phyloP scores from a whole-genome alignment of 2,113 vertebrate species.

The Grallaria varia region DNA sequence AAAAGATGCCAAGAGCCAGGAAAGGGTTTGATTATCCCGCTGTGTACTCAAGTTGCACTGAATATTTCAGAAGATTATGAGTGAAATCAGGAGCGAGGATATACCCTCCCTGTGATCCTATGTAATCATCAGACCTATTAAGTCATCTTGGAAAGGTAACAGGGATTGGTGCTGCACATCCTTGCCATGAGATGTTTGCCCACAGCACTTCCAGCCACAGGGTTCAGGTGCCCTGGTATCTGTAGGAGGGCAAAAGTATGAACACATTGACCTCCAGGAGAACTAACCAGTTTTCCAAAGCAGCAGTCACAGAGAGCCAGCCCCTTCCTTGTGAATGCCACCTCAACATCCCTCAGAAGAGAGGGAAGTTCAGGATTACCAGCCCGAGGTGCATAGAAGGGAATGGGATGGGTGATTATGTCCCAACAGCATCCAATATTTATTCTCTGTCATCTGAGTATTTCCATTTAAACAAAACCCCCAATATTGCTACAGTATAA shows the following conservation, averaged over 20 bases:
- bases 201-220: neutral
- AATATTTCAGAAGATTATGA: neutral
- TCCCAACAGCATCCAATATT: neutral
- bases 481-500: neutral
- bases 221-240: neutral
- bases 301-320: neutral
- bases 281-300: neutral
- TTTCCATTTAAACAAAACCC: neutral
- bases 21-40: accelerated
- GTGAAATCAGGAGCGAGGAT: neutral
- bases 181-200: neutral
- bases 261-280: neutral
- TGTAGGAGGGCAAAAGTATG: neutral
- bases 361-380: neutral
- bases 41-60: neutral
- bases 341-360: neutral
- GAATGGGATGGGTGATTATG: neutral
- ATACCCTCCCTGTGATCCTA: neutral
- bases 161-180: neutral
- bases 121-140: neutral
- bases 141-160: neutral
- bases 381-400: neutral
- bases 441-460: neutral
- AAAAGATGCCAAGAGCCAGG: neutral
- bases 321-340: neutral